Evolutionary conservation across 2,113 vertebrate species (phyloP).

Genomic region (Phaethon lepturus): DNA sequence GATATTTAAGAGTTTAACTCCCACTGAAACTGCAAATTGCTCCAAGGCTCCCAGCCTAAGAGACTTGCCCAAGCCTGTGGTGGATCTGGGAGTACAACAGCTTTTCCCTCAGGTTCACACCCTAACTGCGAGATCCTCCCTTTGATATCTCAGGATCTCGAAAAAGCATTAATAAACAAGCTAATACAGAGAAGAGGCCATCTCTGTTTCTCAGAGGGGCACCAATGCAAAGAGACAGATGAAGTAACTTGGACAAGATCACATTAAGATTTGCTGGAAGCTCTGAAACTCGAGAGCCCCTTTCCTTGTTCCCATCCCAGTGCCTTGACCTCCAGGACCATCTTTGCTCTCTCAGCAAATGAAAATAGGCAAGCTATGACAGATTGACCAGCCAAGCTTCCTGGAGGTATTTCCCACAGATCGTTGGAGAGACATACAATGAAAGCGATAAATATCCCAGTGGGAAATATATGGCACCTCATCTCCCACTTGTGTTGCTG

Average conservation of each 20-base stretch:
- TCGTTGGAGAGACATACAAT: constrained; percentile 11
- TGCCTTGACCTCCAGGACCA: constrained; percentile 8
- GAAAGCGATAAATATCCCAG: constrained; percentile 54
- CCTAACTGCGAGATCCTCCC: neutral
- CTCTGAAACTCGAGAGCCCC: neutral
- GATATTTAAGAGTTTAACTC: neutral
- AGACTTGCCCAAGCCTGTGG: neutral
- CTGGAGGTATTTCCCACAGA: constrained; percentile 56
- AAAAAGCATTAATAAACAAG: neutral
- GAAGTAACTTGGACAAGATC: neutral
- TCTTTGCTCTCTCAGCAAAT: neutral
- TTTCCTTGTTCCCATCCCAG: neutral
- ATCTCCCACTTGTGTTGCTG: neutral
- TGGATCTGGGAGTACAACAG: neutral
- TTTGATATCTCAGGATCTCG: neutral
- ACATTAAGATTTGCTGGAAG: neutral
- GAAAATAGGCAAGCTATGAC: neutral
- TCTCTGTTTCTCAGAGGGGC: neutral
- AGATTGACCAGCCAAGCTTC: constrained; percentile 26
- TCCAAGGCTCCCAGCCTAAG: neutral
- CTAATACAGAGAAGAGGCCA: neutral
- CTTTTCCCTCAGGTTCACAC: neutral
- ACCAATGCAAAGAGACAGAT: neutral
- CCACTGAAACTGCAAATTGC: neutral
- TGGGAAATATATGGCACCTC: constrained; percentile 50